Percentiles rank a stretch among this genome's conserved stretches.
Evolutionary conservation across 2,797 vertebrate genomes (phyloP).

Genomic region (Pelochelys cantorii): DNA sequence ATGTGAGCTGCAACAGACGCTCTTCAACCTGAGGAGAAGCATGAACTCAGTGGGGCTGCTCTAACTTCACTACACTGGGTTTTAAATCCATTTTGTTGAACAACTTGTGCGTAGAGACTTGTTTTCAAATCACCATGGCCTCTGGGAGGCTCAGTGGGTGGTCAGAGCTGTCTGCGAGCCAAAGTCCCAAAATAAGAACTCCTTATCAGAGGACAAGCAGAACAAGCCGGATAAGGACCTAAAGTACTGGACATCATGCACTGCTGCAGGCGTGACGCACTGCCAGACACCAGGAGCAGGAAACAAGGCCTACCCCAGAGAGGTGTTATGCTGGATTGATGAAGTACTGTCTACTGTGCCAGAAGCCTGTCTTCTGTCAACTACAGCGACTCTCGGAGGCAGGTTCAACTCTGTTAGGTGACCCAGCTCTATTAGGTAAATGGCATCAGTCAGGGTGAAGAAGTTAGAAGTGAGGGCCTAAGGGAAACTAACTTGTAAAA

Average conservation of each 20-base stretch:
- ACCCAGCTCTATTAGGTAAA: neutral
- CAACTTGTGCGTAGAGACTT: constrained; percentile 8
- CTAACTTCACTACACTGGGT: neutral
- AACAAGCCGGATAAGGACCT: neutral
- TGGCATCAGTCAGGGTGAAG: neutral
- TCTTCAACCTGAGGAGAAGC: neutral
- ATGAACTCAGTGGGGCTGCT: neutral
- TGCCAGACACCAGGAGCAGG: neutral
- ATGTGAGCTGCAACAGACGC: neutral
- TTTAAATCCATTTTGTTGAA: neutral
- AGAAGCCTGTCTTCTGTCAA: neutral
- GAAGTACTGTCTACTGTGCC: neutral
- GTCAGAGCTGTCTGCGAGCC: constrained; percentile 47
- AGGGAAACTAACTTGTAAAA: neutral
- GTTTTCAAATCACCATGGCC: constrained; percentile 43
- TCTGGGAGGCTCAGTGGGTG: constrained; percentile 29
- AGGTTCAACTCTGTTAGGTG: neutral
- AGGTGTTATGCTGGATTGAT: neutral
- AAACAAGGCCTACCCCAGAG: neutral
- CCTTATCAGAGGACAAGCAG: constrained; percentile 24
- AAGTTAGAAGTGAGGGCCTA: neutral
- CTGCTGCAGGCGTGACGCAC: neutral
- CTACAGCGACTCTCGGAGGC: neutral
- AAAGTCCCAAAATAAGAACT: constrained; percentile 58
- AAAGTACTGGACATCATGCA: neutral